Conservation (phyloP, 30 jellyfish, hydroid and myxozoan species). For the Catostylus mosaicus region DNA sequence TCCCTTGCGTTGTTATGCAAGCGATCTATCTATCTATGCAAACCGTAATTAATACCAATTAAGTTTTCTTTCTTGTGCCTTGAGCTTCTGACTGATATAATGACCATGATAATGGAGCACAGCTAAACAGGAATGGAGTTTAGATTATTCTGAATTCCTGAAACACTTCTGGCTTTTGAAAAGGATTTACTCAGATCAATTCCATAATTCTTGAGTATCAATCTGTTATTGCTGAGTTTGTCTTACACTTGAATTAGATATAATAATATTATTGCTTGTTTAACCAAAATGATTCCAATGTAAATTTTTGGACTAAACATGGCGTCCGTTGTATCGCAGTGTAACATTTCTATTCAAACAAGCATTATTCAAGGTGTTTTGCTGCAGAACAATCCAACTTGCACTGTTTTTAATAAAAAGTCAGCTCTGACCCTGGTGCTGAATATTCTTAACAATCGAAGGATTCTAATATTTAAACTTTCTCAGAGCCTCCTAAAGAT, state of each 20-base stretch:
- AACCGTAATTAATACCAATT: too few relatives aligned
- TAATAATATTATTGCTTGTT: neutral
- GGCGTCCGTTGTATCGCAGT: neutral
- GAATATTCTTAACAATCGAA: too few relatives aligned
- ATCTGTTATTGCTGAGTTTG: slow-evolving; percentile 2
- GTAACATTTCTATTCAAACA: neutral
- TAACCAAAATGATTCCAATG: neutral
- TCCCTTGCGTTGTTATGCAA: too few relatives aligned
- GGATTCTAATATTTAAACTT: too few relatives aligned
- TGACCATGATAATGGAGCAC: too few relatives aligned
- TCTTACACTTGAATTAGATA: neutral
- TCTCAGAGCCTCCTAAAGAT: too few relatives aligned
- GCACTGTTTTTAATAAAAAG: neutral
- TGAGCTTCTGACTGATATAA: too few relatives aligned
- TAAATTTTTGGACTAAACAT: neutral
- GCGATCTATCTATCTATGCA: too few relatives aligned
- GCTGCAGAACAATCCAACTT: neutral
- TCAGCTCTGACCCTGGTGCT: neutral
- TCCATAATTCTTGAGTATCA: neutral
- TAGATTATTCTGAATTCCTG: slow-evolving; percentile 10
- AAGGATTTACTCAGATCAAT: neutral
- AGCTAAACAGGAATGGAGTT: neutral
- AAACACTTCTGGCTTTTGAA: neutral
- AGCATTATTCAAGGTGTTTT: neutral
- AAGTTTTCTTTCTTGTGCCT: too few relatives aligned